phyloP scores from a whole-genome alignment of 1,140 invertebrate species.

The Saccostrea glomerata region DNA sequence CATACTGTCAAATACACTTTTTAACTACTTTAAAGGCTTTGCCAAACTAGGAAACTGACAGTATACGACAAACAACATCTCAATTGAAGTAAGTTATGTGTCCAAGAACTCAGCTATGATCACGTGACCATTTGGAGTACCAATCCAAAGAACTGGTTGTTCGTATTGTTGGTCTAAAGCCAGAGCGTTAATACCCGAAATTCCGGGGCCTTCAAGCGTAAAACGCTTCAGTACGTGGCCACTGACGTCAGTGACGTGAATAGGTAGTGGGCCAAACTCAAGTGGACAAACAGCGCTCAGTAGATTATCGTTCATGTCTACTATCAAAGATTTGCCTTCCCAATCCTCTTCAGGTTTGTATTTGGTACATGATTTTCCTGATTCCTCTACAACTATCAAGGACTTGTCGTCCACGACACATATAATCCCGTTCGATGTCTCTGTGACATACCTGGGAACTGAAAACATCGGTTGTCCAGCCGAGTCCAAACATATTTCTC shows the following conservation, averaged over 20 bases:
- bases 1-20: too few species aligned
- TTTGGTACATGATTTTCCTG: constrained; percentile 41
- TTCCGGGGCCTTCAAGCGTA: background rate
- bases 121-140: constrained; percentile 43
- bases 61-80: background rate
- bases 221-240: background rate
- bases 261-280: constrained; percentile 27
- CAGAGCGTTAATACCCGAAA: constrained; percentile 44
- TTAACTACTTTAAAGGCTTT: too few species aligned
- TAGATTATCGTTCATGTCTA: constrained; percentile 45
- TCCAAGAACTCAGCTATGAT: constrained; percentile 41
- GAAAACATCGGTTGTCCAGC: constrained; percentile 46
- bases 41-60: too few species aligned
- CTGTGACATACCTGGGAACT: constrained; percentile 39
- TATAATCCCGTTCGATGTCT: constrained; percentile 38
- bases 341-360: constrained; percentile 41
- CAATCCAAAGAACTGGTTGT: constrained; percentile 47
- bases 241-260: constrained; percentile 29
- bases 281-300: constrained; percentile 44
- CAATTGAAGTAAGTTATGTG: background rate
- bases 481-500: constrained; percentile 32
- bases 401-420: constrained; percentile 39
- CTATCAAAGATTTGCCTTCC: constrained; percentile 46
- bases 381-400: constrained; percentile 29
- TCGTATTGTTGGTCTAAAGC: constrained; percentile 45